Percentiles rank a stretch among this genome's conserved stretches.
These are phyloP conservation scores for Gryllus bimaculatus DNA, from an alignment of 1,140 invertebrate genomes.

Conservation along the genomic window DNA sequence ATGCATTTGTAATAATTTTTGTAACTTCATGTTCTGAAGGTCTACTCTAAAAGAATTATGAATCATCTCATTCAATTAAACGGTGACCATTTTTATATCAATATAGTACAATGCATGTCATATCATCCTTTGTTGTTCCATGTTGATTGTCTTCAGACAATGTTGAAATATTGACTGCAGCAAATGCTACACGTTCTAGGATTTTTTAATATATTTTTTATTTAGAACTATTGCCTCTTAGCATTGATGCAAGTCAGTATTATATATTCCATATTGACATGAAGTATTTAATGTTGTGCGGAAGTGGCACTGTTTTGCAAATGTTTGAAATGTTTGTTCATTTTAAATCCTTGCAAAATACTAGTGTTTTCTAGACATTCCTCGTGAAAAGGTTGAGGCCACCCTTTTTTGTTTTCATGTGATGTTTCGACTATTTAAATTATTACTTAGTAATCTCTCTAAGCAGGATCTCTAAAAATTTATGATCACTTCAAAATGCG, in stretches of 20 bases:
- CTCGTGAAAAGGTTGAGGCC: background rate
- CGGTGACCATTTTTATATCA: background rate
- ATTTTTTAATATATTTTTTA: slow-evolving; percentile 2
- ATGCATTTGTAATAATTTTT: background rate
- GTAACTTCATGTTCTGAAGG: background rate
- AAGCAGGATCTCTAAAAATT: background rate
- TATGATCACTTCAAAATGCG: background rate
- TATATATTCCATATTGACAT: background rate
- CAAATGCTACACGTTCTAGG: background rate
- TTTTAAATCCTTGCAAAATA: background rate
- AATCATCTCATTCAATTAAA: background rate
- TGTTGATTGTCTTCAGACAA: background rate
- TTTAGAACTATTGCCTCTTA: background rate
- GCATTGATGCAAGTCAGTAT: slow-evolving; percentile 4
- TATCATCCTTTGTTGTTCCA: background rate
- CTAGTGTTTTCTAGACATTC: background rate
- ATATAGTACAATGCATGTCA: background rate
- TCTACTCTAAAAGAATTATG: background rate
- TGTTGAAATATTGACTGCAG: background rate
- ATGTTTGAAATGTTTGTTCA: background rate
- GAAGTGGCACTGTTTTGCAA: background rate
- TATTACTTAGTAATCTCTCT: background rate
- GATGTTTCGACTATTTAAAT: background rate
- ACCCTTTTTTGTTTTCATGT: background rate
- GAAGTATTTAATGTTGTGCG: background rate